A percentile compares a stretch with the other conserved stretches of the same genome.
phyloP scores from a whole-genome alignment of 2,797 vertebrate species.

The Rhinogobio ventralis region DNA sequence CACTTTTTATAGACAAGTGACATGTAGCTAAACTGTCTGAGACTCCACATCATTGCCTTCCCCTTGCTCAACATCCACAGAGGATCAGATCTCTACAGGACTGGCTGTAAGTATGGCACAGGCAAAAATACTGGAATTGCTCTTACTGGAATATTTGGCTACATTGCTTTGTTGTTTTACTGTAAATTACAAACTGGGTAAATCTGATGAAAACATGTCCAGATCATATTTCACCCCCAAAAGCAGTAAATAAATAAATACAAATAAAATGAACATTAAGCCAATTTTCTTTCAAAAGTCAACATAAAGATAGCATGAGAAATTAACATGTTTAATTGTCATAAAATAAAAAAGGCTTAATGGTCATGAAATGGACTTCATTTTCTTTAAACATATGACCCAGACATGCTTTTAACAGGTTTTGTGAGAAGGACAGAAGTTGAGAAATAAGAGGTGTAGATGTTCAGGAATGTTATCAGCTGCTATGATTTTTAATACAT shows the following conservation, averaged over 20 bases:
- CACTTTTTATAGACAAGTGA: slow-evolving; percentile 64
- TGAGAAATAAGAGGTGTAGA: neutral
- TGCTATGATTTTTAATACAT: slow-evolving; percentile 54
- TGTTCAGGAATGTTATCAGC: slow-evolving; percentile 30
- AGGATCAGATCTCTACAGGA: slow-evolving; percentile 8
- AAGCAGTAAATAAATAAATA: neutral
- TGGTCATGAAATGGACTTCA: neutral
- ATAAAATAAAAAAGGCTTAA: slow-evolving; percentile 1
- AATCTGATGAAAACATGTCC: slow-evolving; percentile 2
- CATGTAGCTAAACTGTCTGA: slow-evolving; percentile 13
- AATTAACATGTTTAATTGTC: neutral
- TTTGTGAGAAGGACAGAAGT: slow-evolving; percentile 14
- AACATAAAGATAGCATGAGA: neutral
- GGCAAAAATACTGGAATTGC: slow-evolving; percentile 14
- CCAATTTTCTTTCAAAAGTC: neutral
- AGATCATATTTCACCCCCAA: neutral
- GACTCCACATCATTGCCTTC: slow-evolving; percentile 17
- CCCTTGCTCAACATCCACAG: neutral
- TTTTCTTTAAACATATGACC: neutral
- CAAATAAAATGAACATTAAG: neutral
- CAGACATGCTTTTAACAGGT: neutral
- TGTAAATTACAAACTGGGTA: neutral
- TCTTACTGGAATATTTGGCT: slow-evolving; percentile 10
- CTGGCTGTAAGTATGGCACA: neutral
- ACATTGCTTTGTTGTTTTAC: neutral